Base-by-base conservation (phyloP, 2,113 vertebrate species). In the Neolamprologus modestus region DNA sequence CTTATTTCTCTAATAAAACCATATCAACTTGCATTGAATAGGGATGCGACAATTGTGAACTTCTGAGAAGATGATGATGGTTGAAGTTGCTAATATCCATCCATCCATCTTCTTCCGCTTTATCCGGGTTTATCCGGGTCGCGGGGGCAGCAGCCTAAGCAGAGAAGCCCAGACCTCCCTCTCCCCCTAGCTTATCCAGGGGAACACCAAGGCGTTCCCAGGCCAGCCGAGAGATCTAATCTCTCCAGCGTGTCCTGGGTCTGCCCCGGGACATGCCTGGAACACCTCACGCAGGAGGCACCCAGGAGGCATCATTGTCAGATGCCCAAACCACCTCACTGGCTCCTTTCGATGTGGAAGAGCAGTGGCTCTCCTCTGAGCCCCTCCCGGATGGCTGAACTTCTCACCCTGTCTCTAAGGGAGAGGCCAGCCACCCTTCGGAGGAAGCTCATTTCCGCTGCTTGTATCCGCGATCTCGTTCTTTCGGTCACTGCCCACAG, bases 401-500 rank as follows among this genome's bases (percentile, higher is more conserved):
- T 16, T 28, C 24, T 28, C 55, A 28, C 3, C 55, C 55, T 1
- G 0, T 59, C 55, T 59, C 2, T 28, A 59, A 59, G 55, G 4
- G 55, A 59, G 55, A 59, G 13, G 24, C 1, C 55, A 59, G 55
- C 3, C 24, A 28, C 7, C 55, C 24, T 59, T 59, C 1, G 24
- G 13, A 59, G 55, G 55, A 28, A 28, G 13, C 55, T 59, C 4
- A 28, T 57, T 57, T 28, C 55, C 4, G 0, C 55, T 2, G 13
- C 24, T 57, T 28, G 24, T 57, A 28, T 57, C 13, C 4, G 0
- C 4, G 0, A 57, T 57, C 54, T 57, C 4, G 2, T 57, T 14
- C 54, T 14, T 28, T 28, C 12, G 0, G 24, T 57, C 54, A 57
- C 24, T 57, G 0, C 12, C 54, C 54, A 57, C 54, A 28, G 54